These are phyloP conservation scores for Agonopterix heracliana DNA, from an alignment of 2,888 invertebrate genomes.

Conservation along the genomic window DNA sequence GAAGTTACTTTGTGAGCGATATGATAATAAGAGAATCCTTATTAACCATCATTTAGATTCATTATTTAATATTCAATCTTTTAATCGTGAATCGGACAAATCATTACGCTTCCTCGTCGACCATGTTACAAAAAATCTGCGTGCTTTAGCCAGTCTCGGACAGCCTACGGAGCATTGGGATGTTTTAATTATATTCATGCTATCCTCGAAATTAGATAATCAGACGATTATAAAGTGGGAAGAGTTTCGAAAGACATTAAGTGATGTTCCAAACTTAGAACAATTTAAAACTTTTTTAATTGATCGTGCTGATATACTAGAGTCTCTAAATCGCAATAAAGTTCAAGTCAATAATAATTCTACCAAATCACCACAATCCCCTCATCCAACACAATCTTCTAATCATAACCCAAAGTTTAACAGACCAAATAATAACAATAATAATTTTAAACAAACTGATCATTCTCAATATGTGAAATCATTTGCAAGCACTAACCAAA, in stretches of 20 bases:
- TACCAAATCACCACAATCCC: too few relatives aligned
- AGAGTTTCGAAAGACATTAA: constrained; percentile 13
- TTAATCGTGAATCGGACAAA: constrained; percentile 13
- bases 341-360: constrained; percentile 2
- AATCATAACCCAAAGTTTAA: neutral
- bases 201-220: constrained; percentile 15
- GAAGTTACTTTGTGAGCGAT: constrained; percentile 10
- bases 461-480: constrained; percentile 4
- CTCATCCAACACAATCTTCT: neutral
- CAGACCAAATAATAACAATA: neutral
- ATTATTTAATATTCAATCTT: constrained; percentile 12
- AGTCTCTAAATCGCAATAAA: constrained; percentile 15
- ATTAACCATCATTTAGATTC: constrained; percentile 17
- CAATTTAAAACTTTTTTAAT: constrained; percentile 19
- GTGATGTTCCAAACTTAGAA: constrained; percentile 16
- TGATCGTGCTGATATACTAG: constrained; percentile 20
- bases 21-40: constrained; percentile 13
- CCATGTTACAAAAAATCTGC: constrained; percentile 17
- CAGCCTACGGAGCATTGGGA: constrained; percentile 17
- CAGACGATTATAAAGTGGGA: constrained; percentile 13
- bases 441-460: neutral
- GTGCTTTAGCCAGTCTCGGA: constrained; percentile 16
- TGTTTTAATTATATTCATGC: constrained; percentile 10
- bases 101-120: constrained; percentile 17
- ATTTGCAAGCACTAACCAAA: constrained; percentile 3